These are phyloP conservation scores for Eupelmus urozonus DNA, from an alignment of 2,888 invertebrate genomes.

Conservation along the genomic window DNA sequence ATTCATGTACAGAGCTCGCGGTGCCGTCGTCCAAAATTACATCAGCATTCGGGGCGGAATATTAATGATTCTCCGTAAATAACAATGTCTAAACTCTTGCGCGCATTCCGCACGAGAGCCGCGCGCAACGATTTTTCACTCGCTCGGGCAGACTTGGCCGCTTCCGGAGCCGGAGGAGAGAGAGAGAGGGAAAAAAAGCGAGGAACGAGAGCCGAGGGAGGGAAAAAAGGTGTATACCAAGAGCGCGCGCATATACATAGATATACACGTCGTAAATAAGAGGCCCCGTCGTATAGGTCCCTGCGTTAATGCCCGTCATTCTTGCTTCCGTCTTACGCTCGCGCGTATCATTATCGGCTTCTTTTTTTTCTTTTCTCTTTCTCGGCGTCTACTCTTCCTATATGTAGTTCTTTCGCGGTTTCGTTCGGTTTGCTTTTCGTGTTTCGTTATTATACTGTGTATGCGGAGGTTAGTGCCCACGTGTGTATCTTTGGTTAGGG, in stretches of 20 bases:
- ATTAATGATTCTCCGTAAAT: slow-evolving; percentile 55
- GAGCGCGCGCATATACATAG: background rate
- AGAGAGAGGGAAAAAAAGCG: slow-evolving; percentile 1
- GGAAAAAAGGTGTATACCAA: background rate
- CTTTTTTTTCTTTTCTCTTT: slow-evolving; percentile 19
- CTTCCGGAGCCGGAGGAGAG: slow-evolving; percentile 27
- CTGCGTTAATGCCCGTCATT: slow-evolving; percentile 53
- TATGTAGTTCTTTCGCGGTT: background rate
- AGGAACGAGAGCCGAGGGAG: slow-evolving; percentile 5
- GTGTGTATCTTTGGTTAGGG: background rate
- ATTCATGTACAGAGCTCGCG: slow-evolving; percentile 28
- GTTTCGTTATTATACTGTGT: slow-evolving; percentile 8
- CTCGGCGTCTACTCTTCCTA: background rate
- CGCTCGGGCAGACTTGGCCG: slow-evolving; percentile 12
- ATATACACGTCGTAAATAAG: slow-evolving; percentile 43
- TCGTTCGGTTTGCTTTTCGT: background rate
- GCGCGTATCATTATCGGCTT: slow-evolving; percentile 57
- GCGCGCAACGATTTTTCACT: slow-evolving; percentile 53
- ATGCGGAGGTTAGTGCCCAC: background rate
- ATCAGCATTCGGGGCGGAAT: slow-evolving; percentile 33
- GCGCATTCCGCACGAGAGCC: slow-evolving; percentile 14
- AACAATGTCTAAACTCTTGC: slow-evolving; percentile 39
- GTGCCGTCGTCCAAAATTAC: slow-evolving; percentile 29
- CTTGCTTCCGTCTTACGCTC: slow-evolving; percentile 53
- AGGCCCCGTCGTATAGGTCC: slow-evolving; percentile 26